Evolutionary conservation across 2,113 vertebrate genomes (phyloP).

Genomic region (Clarias macrocephalus): DNA sequence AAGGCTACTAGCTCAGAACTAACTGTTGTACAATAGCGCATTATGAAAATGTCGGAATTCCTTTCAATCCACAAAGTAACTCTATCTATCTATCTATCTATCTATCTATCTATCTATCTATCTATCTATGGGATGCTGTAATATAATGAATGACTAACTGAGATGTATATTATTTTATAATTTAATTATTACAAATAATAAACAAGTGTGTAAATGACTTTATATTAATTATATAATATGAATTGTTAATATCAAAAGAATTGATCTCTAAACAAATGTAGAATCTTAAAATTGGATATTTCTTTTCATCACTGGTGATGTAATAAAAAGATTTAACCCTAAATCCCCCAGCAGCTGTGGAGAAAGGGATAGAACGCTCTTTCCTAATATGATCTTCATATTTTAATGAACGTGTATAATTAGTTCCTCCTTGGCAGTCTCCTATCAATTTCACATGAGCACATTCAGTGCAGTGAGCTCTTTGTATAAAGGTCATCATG

Average conservation of each 20-base stretch:
- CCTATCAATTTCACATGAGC: neutral
- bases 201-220: neutral
- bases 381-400: constrained; percentile 29
- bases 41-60: no score
- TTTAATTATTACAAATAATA: no score
- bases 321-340: neutral
- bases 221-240: no score
- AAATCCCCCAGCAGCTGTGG: neutral
- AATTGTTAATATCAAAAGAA: neutral
- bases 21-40: no score
- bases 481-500: constrained; percentile 25
- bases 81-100: no score
- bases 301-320: neutral
- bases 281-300: neutral
- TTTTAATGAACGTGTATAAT: constrained; percentile 28
- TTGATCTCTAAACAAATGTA: neutral
- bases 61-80: no score
- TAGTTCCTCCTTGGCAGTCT: constrained; percentile 2
- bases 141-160: neutral
- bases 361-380: neutral
- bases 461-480: neutral
- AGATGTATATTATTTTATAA: no score
- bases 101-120: no score
- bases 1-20: no score
- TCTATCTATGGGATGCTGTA: neutral